phyloP scores from a whole-genome alignment of 2,797 vertebrate species.

The Eulemur albifrons region DNA sequence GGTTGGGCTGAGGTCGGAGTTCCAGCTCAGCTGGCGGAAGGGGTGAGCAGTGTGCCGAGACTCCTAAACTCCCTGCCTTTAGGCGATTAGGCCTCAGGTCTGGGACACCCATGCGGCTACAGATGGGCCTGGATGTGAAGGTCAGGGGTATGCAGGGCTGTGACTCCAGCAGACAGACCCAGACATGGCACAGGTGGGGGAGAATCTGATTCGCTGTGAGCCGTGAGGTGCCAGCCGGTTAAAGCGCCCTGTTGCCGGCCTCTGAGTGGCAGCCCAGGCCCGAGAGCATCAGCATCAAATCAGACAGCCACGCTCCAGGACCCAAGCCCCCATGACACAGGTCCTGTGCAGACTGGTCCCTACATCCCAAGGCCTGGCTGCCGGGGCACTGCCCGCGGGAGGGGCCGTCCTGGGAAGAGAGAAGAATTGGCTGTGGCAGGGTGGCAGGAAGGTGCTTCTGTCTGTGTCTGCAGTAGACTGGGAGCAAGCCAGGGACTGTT shows the following conservation, averaged over 20 bases:
- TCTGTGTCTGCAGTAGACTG: neutral
- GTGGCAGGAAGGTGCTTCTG: neutral
- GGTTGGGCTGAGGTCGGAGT: neutral
- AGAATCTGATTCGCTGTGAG: accelerated
- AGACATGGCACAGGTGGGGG: neutral
- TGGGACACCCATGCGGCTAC: accelerated
- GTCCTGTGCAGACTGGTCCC: neutral
- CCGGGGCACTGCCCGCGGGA: neutral
- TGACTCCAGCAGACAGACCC: neutral
- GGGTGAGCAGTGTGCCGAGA: neutral
- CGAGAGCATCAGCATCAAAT: neutral
- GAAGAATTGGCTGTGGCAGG: neutral
- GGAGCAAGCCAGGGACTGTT: neutral
- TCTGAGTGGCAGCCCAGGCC: neutral
- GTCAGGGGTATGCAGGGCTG: neutral
- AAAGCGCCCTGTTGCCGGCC: accelerated
- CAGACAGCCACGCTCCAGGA: neutral
- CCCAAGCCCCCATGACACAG: accelerated
- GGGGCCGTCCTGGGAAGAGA: neutral
- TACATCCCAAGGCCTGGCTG: neutral
- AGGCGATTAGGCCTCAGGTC: neutral
- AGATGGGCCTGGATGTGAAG: neutral
- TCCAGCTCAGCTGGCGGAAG: no score
- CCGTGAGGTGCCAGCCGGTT: accelerated
- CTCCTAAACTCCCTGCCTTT: no score